Conservation (phyloP, 1,140 invertebrate genomes). For the Thrips palmi region DNA sequence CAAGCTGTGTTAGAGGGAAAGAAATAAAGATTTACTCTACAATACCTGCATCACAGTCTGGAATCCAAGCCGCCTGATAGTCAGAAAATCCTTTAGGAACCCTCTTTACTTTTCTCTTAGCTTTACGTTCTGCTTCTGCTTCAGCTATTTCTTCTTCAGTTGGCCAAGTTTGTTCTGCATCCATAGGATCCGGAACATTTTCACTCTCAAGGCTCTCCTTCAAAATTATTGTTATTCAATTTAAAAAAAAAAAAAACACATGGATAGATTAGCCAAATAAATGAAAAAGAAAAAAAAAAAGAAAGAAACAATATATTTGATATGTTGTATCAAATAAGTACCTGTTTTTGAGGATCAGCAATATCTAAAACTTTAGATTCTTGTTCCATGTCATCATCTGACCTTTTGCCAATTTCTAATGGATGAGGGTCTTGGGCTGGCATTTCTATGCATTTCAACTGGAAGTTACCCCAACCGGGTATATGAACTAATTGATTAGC, state of each 20-base stretch:
- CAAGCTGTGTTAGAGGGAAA: constrained; percentile 1
- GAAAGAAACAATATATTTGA: neutral
- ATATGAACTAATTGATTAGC: constrained; percentile 82
- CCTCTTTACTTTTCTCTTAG: constrained; percentile 44
- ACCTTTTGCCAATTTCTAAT: constrained; percentile 29
- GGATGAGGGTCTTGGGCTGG: constrained; percentile 56
- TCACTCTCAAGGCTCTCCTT: constrained; percentile 58
- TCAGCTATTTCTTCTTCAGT: constrained; percentile 74
- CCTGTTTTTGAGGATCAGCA: constrained; percentile 46
- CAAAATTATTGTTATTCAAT: constrained; percentile 7
- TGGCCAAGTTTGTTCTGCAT: constrained; percentile 92
- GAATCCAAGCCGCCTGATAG: constrained; percentile 94
- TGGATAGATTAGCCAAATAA: neutral
- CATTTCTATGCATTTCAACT: constrained; percentile 66
- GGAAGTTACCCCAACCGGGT: constrained; percentile 79
- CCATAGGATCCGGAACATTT: constrained; percentile 75
- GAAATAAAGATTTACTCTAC: constrained; percentile 6
- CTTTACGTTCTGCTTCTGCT: constrained; percentile 37
- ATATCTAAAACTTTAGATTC: constrained; percentile 37
- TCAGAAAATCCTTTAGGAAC: constrained; percentile 89
- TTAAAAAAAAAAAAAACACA: constrained; percentile 8
- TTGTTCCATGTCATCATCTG: constrained; percentile 19
- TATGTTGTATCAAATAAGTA: constrained; percentile 11
- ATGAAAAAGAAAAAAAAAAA: neutral
- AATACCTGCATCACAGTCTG: constrained; percentile 44